These are phyloP conservation scores for Brachirus orientalis DNA, from an alignment of 2,113 vertebrate genomes.

Conservation along the genomic window DNA sequence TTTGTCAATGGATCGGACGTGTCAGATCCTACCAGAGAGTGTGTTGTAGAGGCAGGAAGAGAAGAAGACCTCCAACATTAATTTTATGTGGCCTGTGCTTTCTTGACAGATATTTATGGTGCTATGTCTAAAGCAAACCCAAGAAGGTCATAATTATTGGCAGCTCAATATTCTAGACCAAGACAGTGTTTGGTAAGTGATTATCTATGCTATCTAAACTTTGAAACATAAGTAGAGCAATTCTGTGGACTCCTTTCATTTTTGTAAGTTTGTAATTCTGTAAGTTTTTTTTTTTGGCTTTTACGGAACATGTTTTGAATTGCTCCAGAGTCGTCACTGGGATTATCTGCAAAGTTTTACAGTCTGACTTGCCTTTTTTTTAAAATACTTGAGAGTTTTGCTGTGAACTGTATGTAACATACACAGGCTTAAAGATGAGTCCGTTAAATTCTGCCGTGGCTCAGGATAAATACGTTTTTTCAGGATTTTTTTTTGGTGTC, in stretches of 20 bases:
- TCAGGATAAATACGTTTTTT: too few relatives aligned
- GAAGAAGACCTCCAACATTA: slow-evolving; percentile 8
- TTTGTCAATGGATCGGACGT: slow-evolving; percentile 8
- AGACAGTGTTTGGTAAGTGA: slow-evolving; percentile 16
- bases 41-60: background rate
- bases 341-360: slow-evolving; percentile 7
- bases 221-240: slow-evolving; percentile 32
- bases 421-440: too few relatives aligned
- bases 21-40: slow-evolving; percentile 24
- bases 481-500: too few relatives aligned
- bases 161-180: slow-evolving; percentile 21
- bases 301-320: slow-evolving; percentile 14
- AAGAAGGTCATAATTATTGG: slow-evolving; percentile 47
- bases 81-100: slow-evolving; percentile 14
- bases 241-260: slow-evolving; percentile 41
- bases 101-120: slow-evolving; percentile 23
- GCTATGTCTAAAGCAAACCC: slow-evolving; percentile 16
- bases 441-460: too few relatives aligned
- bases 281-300: slow-evolving; percentile 42
- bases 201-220: background rate
- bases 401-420: too few relatives aligned
- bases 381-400: slow-evolving; percentile 10
- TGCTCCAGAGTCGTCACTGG: slow-evolving; percentile 14
- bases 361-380: slow-evolving; percentile 14
- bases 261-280: too few relatives aligned